Evolutionary conservation across 2,797 vertebrate species (phyloP), one percentile per base, ranked within the genome.

Genomic region (Chiroxiphia lanceolata): DNA sequence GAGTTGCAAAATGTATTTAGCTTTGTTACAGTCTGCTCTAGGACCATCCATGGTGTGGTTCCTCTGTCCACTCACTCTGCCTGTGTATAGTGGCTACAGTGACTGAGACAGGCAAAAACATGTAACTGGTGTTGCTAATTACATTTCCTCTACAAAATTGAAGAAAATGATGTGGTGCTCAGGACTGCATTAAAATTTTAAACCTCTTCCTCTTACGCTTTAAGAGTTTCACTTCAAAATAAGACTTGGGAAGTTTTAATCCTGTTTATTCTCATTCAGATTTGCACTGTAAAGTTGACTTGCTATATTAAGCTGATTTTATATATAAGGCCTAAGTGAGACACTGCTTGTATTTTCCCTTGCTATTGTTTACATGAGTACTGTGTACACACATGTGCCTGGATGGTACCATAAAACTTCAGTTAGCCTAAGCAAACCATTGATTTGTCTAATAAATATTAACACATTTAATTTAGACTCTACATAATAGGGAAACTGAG

Each of bases 401-500:
- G 89, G 92, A 84, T 81, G 85, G 90, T 96, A 96, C 92, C 90
- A 22, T 88, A 87, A 89, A 92, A 88, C 75, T 94, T 89, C 82
- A 93, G 78, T 93, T 80, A 95, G 69, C 89, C 75, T 96, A 94
- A 87, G 78, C 75, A 91, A 96, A 94, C 86, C 64, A 89, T 84
- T 95, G 83, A 91, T 95, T 93, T 97, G 92, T 96, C 93, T 93
- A 94, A 88, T 94, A 93, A 95, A 63, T 96, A 95, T 90, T 94
- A 96, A 93, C 81, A 92, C 80, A 22, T 93, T 85, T 94, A 93
- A 93, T 81, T 93, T 74, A 90, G 76, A 83, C 82, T 96, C 75
- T 89, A 63, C 84, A 9, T 95, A 68, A 72, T 77, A 95, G 95
- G 87, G 90, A 96, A 96, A 87, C 78, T n/a, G 67, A 95, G 80